Conservation (phyloP, 2,797 vertebrate genomes). For the Acanthornis magna region DNA sequence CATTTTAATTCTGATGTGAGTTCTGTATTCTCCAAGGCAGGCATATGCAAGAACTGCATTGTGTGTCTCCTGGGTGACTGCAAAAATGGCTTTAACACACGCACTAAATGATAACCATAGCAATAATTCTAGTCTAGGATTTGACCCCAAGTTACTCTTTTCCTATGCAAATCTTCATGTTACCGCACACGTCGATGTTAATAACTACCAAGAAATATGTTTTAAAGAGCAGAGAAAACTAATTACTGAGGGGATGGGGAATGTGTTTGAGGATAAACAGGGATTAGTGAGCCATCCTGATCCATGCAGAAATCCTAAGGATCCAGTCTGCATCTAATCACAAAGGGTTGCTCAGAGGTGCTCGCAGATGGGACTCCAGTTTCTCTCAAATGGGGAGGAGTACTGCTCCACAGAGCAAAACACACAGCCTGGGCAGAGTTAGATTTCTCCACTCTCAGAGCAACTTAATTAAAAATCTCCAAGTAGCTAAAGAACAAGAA, state of each 20-base stretch:
- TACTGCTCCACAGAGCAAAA: background rate
- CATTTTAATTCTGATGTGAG: background rate
- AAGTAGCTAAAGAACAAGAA: background rate
- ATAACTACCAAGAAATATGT: background rate
- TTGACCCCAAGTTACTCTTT: conserved; percentile 4
- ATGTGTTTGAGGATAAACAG: background rate
- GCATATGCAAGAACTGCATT: background rate
- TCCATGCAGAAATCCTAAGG: background rate
- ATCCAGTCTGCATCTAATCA: background rate
- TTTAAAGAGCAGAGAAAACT: background rate
- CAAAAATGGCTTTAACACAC: conserved; percentile 3
- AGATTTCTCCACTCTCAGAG: background rate
- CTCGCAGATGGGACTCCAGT: background rate
- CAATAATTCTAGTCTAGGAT: background rate
- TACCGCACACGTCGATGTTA: no score
- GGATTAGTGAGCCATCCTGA: background rate
- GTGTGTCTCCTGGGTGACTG: background rate
- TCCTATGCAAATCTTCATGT: background rate
- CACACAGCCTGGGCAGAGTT: background rate
- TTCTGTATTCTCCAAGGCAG: background rate
- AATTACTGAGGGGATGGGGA: background rate
- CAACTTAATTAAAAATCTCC: background rate
- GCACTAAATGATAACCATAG: background rate
- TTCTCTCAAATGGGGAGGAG: background rate
- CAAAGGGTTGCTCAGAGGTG: background rate